phyloP scores from a whole-genome alignment of 2,888 invertebrate genomes.

The Lepidochrysops patricia region DNA sequence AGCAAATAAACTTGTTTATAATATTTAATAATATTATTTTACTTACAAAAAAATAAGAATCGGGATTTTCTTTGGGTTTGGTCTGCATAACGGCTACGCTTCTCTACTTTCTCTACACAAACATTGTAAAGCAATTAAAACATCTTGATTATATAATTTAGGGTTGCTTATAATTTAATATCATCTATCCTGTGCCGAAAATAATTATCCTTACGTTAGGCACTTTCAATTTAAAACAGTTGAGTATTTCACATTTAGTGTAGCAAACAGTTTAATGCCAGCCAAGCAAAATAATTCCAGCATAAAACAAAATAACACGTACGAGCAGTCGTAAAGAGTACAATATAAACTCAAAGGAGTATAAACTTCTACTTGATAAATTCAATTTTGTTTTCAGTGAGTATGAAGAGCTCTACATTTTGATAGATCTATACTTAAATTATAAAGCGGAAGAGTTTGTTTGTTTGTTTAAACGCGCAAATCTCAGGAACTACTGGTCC shows the following conservation, averaged over 20 bases:
- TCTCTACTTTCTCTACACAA: too few species aligned
- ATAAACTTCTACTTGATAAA: conserved; percentile 49
- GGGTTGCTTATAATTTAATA: neutral
- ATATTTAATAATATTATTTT: too few species aligned
- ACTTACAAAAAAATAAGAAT: too few species aligned
- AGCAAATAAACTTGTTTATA: too few species aligned
- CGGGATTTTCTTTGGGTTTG: too few species aligned
- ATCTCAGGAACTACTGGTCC: too few species aligned
- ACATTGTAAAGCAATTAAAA: too few species aligned
- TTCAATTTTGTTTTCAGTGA: conserved; percentile 55
- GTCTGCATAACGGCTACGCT: too few species aligned
- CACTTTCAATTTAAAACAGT: neutral
- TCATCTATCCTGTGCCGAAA: too few species aligned
- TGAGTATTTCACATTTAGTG: conserved; percentile 1
- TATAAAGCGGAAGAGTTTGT: too few species aligned
- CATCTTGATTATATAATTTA: neutral
- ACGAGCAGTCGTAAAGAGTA: conserved; percentile 46
- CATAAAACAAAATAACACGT: conserved; percentile 53
- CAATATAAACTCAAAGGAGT: conserved; percentile 39
- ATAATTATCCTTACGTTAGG: too few species aligned
- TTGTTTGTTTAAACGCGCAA: too few species aligned
- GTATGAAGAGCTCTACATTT: conserved; percentile 26
- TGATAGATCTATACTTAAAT: neutral
- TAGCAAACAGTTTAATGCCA: conserved; percentile 24
- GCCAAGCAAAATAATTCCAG: conserved; percentile 34